A percentile compares a stretch with the other conserved stretches of the same genome.
Evolutionary conservation across 2,113 vertebrate genomes (phyloP).

Genomic region (Zosterops pallidus): DNA sequence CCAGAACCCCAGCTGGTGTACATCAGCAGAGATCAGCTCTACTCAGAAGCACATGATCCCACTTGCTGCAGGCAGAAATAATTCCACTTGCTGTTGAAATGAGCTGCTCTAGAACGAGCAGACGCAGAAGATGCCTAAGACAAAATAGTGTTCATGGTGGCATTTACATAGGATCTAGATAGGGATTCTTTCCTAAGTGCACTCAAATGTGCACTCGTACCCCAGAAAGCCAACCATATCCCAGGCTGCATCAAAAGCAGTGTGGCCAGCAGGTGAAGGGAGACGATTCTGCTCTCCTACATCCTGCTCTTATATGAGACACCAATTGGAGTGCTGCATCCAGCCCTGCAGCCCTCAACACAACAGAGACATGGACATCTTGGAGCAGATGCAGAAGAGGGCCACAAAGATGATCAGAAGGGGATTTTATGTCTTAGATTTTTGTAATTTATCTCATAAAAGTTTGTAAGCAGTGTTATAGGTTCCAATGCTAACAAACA

Average conservation of each 20-base stretch:
- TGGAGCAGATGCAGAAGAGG: background rate
- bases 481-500: background rate
- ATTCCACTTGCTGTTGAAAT: background rate
- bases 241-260: background rate
- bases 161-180: background rate
- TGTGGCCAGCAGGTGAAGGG: accelerated
- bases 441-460: background rate
- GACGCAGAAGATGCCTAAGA: background rate
- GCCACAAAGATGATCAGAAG: background rate
- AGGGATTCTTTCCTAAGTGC: background rate
- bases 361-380: background rate
- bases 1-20: background rate
- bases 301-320: background rate
- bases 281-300: background rate
- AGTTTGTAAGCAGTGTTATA: background rate
- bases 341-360: accelerated
- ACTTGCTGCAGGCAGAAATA: background rate
- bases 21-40: background rate
- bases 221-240: background rate
- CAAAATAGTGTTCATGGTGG: background rate
- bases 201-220: background rate
- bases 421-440: background rate
- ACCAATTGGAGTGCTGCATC: no score
- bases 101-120: background rate
- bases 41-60: background rate